Evolutionary conservation across 1,140 invertebrate species (phyloP), one percentile per base, ranked within the genome.

Genomic region (Neocloeon triangulifer): DNA sequence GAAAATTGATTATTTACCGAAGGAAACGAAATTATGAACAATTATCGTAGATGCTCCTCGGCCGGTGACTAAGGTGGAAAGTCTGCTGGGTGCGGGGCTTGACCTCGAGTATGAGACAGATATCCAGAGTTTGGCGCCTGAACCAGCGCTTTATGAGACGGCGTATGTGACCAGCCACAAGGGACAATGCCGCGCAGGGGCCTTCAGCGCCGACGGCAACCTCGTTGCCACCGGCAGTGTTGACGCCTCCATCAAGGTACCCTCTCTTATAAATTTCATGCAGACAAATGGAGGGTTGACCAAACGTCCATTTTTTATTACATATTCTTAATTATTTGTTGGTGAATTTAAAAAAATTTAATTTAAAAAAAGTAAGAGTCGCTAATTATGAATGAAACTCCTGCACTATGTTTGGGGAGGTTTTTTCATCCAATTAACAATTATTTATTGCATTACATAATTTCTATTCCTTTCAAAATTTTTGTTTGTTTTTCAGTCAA

Each of bases 101-200:
- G 92, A 69, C 61, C 67, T 98, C 27, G 92, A 97, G 56, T 96
- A 78, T 58, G 91, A 96, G 53, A 89, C 89, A 25, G 91, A 98
- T 53, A 72, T 80, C 1, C 69, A 69, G 3, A 70, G 77, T 0
- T 62, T 84, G 21, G 89, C 91, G 0, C 85, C 91, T 0, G 88
- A 92, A 49, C 85, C 86, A 16, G 84, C 86, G 0, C 66, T 82
- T 9, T 98, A 97, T 52, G 92, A 98, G 58, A 98, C 94, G 0
- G 91, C 89, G 2, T 98, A 98, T 53, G 88, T 98, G 1, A 98
- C 94, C 4, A 89, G 89, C 3, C 94, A 99, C 50, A 98, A 98
- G 59, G 89, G 80, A 36, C 75, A 88, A 35, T 97, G 92, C 45
- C 59, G 91, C 34, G 77, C 88, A 1, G 91, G 88, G 10, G 86